These are phyloP conservation scores for Helogale parvula DNA, from an alignment of 2,113 vertebrate genomes.

Conservation along the genomic window DNA sequence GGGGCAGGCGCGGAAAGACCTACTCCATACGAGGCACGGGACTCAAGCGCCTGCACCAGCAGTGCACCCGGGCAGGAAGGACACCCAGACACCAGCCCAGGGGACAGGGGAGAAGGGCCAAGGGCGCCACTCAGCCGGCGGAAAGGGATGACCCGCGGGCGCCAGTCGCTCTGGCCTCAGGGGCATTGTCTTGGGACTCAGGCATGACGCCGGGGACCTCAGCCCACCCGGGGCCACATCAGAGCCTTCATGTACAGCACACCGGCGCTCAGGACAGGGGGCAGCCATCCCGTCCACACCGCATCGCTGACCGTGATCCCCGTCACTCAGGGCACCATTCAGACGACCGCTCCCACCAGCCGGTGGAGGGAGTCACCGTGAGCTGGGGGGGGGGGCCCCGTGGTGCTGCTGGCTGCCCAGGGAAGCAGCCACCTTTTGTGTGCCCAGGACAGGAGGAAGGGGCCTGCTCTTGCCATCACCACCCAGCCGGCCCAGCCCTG, in stretches of 20 bases:
- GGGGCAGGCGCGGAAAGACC: background rate
- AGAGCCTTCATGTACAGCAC: accelerated
- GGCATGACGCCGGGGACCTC: background rate
- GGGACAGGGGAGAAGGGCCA: background rate
- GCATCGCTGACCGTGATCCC: background rate
- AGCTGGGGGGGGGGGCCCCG: background rate
- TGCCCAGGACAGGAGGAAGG: no score
- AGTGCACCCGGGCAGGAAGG: background rate
- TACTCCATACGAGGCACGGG: background rate
- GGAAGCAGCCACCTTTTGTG: background rate
- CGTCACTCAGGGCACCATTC: background rate
- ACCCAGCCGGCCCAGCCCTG: background rate
- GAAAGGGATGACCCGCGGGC: background rate
- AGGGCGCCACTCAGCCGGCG: background rate
- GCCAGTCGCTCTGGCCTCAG: background rate
- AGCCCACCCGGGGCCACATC: background rate
- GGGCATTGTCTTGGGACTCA: background rate
- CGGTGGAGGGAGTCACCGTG: background rate
- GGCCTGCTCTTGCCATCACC: background rate
- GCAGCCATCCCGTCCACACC: background rate
- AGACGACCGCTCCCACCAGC: background rate
- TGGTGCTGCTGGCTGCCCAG: background rate
- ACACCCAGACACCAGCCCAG: background rate
- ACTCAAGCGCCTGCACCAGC: no score
- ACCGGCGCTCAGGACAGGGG: accelerated